phyloP scores from a whole-genome alignment of 1,140 invertebrate genomes.

The Aphelinus atriplicis region DNA sequence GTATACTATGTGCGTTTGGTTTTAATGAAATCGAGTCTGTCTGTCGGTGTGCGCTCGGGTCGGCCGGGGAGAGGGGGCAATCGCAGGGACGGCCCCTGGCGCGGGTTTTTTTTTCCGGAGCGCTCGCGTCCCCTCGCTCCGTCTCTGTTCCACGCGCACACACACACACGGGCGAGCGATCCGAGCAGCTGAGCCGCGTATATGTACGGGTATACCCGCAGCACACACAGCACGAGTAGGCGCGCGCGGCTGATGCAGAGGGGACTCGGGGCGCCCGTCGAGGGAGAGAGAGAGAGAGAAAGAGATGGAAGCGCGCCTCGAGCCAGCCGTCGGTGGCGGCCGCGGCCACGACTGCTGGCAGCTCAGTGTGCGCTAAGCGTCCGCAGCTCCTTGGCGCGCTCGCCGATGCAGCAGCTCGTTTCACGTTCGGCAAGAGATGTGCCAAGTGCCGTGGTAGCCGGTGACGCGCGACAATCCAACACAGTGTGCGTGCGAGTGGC shows the following conservation, averaged over 20 bases:
- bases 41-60: no score
- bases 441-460: conserved; percentile 49
- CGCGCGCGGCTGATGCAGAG: no score
- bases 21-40: no score
- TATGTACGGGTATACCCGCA: conserved; percentile 5
- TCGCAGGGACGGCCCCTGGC: neutral
- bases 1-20: no score
- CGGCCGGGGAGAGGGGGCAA: neutral
- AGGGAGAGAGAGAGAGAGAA: conserved; percentile 28
- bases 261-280: no score
- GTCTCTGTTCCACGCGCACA: conserved; percentile 31
- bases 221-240: neutral
- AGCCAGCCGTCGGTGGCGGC: conserved; percentile 32
- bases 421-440: neutral
- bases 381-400: neutral
- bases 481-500: neutral
- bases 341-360: conserved; percentile 36
- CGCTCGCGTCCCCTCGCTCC: conserved; percentile 14
- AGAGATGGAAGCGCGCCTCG: neutral
- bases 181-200: conserved; percentile 19
- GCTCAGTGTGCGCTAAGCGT: neutral
- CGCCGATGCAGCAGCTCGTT: no score
- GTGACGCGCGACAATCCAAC: neutral
- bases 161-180: conserved; percentile 31
- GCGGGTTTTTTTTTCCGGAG: neutral